Percentiles rank a stretch among this genome's conserved stretches.
Conservation (phyloP, 1,140 invertebrate species). For the honey bee (Apis mellifera) region DNA sequence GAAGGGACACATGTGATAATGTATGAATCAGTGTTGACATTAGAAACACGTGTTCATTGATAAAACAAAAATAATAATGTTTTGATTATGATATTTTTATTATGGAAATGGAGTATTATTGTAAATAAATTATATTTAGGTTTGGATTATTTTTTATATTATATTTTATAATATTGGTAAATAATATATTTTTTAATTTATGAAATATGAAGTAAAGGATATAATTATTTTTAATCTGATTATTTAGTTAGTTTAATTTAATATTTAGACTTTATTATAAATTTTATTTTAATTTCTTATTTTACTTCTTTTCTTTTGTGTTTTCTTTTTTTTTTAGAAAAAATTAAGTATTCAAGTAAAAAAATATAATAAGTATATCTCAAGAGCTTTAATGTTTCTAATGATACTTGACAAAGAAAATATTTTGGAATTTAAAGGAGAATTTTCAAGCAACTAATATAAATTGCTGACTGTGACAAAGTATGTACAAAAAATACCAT, state of each 20-base stretch:
- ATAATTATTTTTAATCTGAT: too few relatives aligned
- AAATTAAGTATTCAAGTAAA: too few relatives aligned
- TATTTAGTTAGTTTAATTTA: too few relatives aligned
- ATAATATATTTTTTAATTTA: too few relatives aligned
- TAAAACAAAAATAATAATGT: background rate
- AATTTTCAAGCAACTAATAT: background rate
- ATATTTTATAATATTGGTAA: too few relatives aligned
- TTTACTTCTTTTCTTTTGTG: too few relatives aligned
- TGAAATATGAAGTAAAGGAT: too few relatives aligned
- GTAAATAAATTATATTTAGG: background rate
- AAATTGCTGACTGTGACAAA: slow-evolving; percentile 22
- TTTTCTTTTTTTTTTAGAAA: too few relatives aligned
- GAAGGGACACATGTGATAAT: background rate
- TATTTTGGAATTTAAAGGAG: background rate
- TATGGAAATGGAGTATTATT: background rate
- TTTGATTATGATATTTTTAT: background rate
- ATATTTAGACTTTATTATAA: too few relatives aligned
- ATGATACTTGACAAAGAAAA: background rate
- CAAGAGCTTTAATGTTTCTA: background rate
- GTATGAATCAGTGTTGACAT: background rate
- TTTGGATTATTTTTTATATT: background rate
- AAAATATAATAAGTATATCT: background rate
- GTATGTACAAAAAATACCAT: background rate
- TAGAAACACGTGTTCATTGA: background rate
- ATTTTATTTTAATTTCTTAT: too few relatives aligned